phyloP scores from a whole-genome alignment of 2,888 invertebrate species.

The Leucania comma region DNA sequence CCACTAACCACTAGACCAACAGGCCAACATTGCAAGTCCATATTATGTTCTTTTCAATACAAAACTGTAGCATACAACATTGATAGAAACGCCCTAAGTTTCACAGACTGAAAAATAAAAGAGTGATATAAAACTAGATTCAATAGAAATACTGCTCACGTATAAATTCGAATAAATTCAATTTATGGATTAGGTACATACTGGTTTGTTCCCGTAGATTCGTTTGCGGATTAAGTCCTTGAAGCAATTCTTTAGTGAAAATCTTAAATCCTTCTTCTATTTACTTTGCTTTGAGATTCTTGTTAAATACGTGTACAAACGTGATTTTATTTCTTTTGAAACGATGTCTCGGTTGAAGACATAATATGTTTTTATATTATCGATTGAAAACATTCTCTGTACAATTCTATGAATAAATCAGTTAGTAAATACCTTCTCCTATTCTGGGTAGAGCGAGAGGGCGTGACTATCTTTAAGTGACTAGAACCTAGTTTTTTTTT shows the following conservation, averaged over 20 bases:
- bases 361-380: too few relatives aligned
- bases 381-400: too few relatives aligned
- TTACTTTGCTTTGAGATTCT: background rate
- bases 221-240: conserved; percentile 5
- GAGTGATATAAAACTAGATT: background rate
- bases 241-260: background rate
- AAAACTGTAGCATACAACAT: background rate
- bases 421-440: too few relatives aligned
- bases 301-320: background rate
- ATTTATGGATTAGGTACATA: conserved; percentile 21
- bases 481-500: too few relatives aligned
- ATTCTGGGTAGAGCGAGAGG: too few relatives aligned
- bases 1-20: too few relatives aligned
- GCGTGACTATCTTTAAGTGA: too few relatives aligned
- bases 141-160: conserved; percentile 10
- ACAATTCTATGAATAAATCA: too few relatives aligned
- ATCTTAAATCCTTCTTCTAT: conserved; percentile 1
- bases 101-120: background rate
- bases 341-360: too few relatives aligned
- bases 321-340: too few relatives aligned
- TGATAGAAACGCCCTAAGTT: background rate
- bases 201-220: background rate
- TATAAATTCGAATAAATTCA: conserved; percentile 32
- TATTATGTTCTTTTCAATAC: background rate
- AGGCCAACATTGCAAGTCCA: too few relatives aligned